phyloP scores from a whole-genome alignment of 2,113 vertebrate species.

The Synodontis membranacea region DNA sequence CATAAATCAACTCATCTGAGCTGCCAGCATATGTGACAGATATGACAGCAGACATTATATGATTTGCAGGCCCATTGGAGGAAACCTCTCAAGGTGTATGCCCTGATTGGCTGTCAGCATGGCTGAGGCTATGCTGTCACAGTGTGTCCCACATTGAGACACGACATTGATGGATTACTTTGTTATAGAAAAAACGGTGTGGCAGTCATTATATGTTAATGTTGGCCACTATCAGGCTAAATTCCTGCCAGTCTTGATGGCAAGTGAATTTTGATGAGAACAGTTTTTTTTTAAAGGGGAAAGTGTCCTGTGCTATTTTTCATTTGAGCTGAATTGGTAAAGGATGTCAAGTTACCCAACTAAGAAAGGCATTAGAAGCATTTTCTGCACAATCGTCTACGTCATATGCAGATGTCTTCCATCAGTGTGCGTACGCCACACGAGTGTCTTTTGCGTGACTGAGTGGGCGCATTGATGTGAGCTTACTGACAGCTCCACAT shows the following conservation, averaged over 20 bases:
- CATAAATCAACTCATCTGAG: slow-evolving; percentile 37
- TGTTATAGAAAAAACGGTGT: slow-evolving; percentile 37
- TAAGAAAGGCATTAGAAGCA: slow-evolving; percentile 35
- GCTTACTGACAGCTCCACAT: slow-evolving; percentile 11
- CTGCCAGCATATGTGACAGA: slow-evolving; percentile 21
- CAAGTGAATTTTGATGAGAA: slow-evolving; percentile 33
- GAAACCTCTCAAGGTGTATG: slow-evolving; percentile 48
- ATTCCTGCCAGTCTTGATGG: background rate
- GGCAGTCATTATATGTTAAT: slow-evolving; percentile 50
- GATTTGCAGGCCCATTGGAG: slow-evolving; percentile 46
- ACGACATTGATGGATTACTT: slow-evolving; percentile 48
- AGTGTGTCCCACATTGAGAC: background rate
- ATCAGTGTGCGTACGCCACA: slow-evolving; percentile 11
- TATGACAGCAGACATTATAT: slow-evolving; percentile 51
- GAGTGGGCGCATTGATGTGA: background rate
- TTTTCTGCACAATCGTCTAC: slow-evolving; percentile 32
- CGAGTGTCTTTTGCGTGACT: background rate
- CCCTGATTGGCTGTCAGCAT: slow-evolving; percentile 53
- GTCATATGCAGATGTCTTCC: slow-evolving; percentile 35
- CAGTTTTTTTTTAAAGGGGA: background rate
- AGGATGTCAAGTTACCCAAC: slow-evolving; percentile 36
- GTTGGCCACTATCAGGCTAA: slow-evolving; percentile 20
- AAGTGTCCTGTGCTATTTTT: slow-evolving; percentile 9
- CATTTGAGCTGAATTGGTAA: slow-evolving; percentile 2
- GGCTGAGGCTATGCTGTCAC: slow-evolving; percentile 40